These are phyloP conservation scores for Brachionus paranguensis DNA, from an alignment of 1,140 invertebrate species.

Conservation along the genomic window DNA sequence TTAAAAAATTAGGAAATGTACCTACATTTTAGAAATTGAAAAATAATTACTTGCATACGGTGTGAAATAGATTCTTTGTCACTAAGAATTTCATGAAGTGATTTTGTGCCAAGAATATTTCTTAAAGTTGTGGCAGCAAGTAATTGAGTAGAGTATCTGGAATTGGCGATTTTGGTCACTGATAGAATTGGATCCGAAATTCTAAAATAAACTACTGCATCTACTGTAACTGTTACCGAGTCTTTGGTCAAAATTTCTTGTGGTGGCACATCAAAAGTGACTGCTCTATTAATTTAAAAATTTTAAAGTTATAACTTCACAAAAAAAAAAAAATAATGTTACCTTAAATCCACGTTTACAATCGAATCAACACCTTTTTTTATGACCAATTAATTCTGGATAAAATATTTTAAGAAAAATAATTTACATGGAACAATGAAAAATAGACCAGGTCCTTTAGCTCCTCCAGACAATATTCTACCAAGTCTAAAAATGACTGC, in stretches of 20 bases:
- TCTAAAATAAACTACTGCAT: conserved; percentile 42
- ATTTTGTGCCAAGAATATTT: conserved; percentile 41
- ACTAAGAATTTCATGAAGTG: conserved; percentile 41
- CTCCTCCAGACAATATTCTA: conserved; percentile 20
- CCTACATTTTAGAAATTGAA: background rate
- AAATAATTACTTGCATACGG: conserved; percentile 23
- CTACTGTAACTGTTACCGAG: conserved; percentile 42
- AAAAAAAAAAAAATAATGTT: conserved; percentile 63
- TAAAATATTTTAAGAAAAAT: no score
- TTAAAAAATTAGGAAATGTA: background rate
- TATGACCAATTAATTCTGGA: no score
- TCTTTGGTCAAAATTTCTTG: conserved; percentile 44
- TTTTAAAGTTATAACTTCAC: conserved; percentile 67
- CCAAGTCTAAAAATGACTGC: conserved; percentile 42
- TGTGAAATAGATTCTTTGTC: conserved; percentile 40
- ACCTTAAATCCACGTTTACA: conserved; percentile 42
- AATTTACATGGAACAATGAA: conserved; percentile 41
- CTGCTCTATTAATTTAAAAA: background rate
- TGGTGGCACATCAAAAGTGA: conserved; percentile 42
- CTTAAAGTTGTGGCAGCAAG: conserved; percentile 42
- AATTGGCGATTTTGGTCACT: conserved; percentile 40
- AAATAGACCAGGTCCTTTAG: conserved; percentile 42
- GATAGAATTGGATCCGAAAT: conserved; percentile 40
- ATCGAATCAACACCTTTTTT: conserved; percentile 32
- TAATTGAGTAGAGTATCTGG: conserved; percentile 38